A percentile compares a stretch with the other conserved stretches of the same genome.
These are phyloP conservation scores for Agonopterix subpropinquella DNA, from an alignment of 2,888 invertebrate genomes.

Conservation along the genomic window DNA sequence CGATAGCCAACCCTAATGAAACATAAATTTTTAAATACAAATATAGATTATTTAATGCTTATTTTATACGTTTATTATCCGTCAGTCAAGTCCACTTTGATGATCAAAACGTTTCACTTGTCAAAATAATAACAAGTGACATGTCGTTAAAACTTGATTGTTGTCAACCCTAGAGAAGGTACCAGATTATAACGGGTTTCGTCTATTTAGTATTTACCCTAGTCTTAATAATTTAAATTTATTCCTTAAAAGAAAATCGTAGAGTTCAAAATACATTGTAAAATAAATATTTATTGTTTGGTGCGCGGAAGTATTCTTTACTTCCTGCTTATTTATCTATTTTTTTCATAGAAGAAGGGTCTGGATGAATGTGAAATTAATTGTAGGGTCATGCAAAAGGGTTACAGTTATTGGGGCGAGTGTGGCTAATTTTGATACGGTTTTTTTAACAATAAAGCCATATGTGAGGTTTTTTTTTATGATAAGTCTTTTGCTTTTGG, in stretches of 20 bases:
- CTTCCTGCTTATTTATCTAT: constrained; percentile 57
- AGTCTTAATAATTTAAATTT: constrained; percentile 1
- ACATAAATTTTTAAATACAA: constrained; percentile 13
- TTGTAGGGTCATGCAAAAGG: constrained; percentile 57
- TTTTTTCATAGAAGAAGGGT: constrained; percentile 38
- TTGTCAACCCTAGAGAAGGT: constrained; percentile 43
- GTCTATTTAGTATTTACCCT: constrained; percentile 1
- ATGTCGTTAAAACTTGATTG: constrained; percentile 42
- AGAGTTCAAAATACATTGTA: constrained; percentile 20
- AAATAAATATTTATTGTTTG: background rate
- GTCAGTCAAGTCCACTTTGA: too few relatives aligned
- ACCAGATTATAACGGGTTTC: constrained; percentile 46
- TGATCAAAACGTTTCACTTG: constrained; percentile 36
- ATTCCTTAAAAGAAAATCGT: constrained; percentile 15
- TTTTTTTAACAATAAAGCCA: constrained; percentile 21
- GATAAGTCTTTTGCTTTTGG: too few relatives aligned
- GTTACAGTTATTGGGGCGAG: constrained; percentile 39
- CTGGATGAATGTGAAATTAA: constrained; percentile 64
- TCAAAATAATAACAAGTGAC: constrained; percentile 54
- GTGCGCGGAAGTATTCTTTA: constrained; percentile 32
- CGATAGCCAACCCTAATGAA: constrained; percentile 13
- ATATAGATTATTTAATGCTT: constrained; percentile 4
- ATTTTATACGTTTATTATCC: too few relatives aligned
- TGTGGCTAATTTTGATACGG: constrained; percentile 39
- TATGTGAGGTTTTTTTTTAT: too few relatives aligned